A percentile compares a stretch with the other conserved stretches of the same genome.
phyloP scores from a whole-genome alignment of 2,888 invertebrate genomes.

The Hyalella azteca region DNA sequence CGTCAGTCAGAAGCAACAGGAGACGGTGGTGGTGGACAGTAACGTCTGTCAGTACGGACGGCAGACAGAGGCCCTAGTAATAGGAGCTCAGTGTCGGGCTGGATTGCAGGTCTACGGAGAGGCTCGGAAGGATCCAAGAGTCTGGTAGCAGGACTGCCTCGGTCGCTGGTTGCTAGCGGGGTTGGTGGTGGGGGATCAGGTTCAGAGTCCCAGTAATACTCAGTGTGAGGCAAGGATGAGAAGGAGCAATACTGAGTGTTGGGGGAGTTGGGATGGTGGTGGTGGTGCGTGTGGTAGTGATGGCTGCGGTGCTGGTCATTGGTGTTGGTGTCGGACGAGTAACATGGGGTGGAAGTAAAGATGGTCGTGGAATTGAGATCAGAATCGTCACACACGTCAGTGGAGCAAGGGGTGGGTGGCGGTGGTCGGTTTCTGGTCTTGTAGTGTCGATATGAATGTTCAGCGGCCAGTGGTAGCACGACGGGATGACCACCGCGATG shows the following conservation, averaged over 20 bases:
- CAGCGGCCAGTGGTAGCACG: conserved; percentile 48
- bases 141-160: not conserved
- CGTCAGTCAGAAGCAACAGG: conserved; percentile 50
- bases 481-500: conserved; percentile 38
- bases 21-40: conserved; percentile 46
- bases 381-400: conserved; percentile 80
- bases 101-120: not conserved
- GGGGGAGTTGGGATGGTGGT: conserved; percentile 14
- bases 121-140: conserved; percentile 3
- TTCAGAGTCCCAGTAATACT: conserved; percentile 23
- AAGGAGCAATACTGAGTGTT: conserved; percentile 13
- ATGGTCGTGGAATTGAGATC: conserved; percentile 8
- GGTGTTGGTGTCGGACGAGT: conserved; percentile 23
- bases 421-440: conserved; percentile 75
- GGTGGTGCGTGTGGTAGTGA: not conserved
- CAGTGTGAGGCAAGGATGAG: conserved; percentile 11
- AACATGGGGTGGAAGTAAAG: conserved; percentile 11
- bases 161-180: not conserved
- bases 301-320: conserved; percentile 1
- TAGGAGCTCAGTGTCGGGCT: not conserved
- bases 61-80: not conserved
- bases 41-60: not conserved
- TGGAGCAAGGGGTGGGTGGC: conserved; percentile 92
- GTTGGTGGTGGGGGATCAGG: conserved; percentile 11
- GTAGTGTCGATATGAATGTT: conserved; percentile 74